A percentile compares a stretch with the other conserved stretches of the same genome.
Evolutionary conservation across 2,888 invertebrate species (phyloP).

Genomic region (Melinaea menophilus): DNA sequence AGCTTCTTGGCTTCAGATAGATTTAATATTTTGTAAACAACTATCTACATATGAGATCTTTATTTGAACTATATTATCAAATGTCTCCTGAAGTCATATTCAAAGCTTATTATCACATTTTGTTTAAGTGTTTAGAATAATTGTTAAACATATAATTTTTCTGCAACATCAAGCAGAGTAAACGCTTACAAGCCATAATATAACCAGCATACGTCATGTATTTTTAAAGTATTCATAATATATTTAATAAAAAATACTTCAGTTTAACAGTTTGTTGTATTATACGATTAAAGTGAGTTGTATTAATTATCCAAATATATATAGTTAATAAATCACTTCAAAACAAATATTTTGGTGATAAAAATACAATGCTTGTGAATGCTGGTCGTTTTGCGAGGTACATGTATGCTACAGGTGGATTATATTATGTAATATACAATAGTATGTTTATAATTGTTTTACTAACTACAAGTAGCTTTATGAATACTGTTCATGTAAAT

Average conservation of each 20-base stretch:
- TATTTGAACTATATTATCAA: conserved; percentile 73
- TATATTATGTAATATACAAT: conserved; percentile 25
- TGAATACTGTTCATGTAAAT: conserved; percentile 74
- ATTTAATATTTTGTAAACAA: conserved; percentile 69
- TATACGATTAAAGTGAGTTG: neutral
- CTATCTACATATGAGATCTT: conserved; percentile 75
- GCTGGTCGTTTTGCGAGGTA: conserved; percentile 29
- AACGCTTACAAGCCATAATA: conserved; percentile 38
- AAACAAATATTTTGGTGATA: neutral
- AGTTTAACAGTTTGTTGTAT: neutral
- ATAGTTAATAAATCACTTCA: conserved; percentile 12
- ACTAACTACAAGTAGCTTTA: conserved; percentile 59
- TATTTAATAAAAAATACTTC: neutral
- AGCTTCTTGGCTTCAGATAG: conserved; percentile 74
- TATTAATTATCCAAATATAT: conserved; percentile 8
- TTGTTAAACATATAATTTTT: conserved; percentile 27
- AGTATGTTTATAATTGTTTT: conserved; percentile 16
- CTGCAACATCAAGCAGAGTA: conserved; percentile 19
- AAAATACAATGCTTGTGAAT: conserved; percentile 12
- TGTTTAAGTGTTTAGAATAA: conserved; percentile 54
- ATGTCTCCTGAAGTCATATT: conserved; percentile 57
- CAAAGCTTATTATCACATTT: conserved; percentile 70
- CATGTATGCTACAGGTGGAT: conserved; percentile 23
- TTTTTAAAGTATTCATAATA: neutral
- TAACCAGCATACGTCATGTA: conserved; percentile 9